Evolutionary conservation across 2,888 invertebrate genomes (phyloP).

Genomic region (Leptopterna dolabrata): DNA sequence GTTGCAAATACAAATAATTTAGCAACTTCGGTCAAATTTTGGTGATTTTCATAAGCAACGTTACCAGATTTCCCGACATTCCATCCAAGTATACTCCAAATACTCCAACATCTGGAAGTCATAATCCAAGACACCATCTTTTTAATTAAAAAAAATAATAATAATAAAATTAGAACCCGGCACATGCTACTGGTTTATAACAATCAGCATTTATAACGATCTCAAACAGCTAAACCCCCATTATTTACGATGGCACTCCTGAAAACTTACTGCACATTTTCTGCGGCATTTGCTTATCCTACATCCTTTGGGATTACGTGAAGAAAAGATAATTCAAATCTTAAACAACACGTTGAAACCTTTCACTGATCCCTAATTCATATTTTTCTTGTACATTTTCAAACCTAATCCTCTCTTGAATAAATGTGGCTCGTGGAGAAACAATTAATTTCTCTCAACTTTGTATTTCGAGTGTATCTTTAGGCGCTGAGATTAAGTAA

Average conservation of each 20-base stretch:
- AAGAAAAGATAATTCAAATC: background rate
- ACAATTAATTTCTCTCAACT: conserved; percentile 17
- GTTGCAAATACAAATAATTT: too few species aligned
- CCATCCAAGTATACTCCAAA: too few species aligned
- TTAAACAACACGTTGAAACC: background rate
- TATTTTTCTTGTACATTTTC: background rate
- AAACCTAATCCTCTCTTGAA: conserved; percentile 17
- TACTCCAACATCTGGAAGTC: too few species aligned
- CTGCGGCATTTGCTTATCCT: background rate
- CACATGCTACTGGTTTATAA: too few species aligned
- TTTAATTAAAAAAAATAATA: too few species aligned
- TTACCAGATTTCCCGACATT: too few species aligned
- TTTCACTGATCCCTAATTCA: background rate
- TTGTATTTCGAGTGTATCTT: background rate
- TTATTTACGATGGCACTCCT: background rate
- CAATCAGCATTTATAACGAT: too few species aligned
- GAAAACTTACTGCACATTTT: background rate
- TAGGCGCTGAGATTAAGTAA: background rate
- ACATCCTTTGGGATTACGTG: background rate
- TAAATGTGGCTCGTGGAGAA: conserved; percentile 23
- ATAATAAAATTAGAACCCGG: too few species aligned
- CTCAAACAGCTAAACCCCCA: background rate
- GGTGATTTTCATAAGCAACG: too few species aligned
- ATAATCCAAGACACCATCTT: too few species aligned
- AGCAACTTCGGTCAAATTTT: too few species aligned